Percentiles rank a stretch among this genome's conserved stretches.
Conservation (phyloP, 2,888 invertebrate species). For the Eilema sororculum region DNA sequence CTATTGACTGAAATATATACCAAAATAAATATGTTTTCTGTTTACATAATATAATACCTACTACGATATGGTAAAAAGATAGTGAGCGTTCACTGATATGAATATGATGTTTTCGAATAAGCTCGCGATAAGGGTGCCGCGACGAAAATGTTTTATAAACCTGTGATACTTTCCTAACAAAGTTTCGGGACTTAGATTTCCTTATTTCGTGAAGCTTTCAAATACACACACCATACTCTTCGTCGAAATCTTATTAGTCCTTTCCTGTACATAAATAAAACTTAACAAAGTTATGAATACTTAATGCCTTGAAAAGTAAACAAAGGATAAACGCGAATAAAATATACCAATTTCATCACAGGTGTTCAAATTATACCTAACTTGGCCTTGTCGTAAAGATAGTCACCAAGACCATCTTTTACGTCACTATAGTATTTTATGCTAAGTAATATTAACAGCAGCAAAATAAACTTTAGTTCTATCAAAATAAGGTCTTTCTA, state of each 20-base stretch:
- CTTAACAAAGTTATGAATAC: constrained; percentile 16
- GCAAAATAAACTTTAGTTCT: constrained; percentile 31
- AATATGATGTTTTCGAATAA: constrained; percentile 51
- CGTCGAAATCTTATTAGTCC: constrained; percentile 29
- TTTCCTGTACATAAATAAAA: constrained; percentile 19
- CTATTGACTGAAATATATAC: constrained; percentile 18
- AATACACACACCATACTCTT: constrained; percentile 37
- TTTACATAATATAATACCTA: constrained; percentile 23
- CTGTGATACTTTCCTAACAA: constrained; percentile 46
- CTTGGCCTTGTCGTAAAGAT: constrained; percentile 3
- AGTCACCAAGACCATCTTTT: constrained; percentile 35
- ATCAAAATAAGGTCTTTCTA: constrained; percentile 28
- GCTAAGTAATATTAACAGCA: constrained; percentile 15
- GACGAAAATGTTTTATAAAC: constrained; percentile 47
- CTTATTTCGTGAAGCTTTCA: constrained; percentile 47
- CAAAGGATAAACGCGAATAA: constrained; percentile 24
- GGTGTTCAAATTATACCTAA: constrained; percentile 27
- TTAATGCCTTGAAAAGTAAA: constrained; percentile 12
- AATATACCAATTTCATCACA: constrained; percentile 28
- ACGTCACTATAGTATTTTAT: constrained; percentile 39
- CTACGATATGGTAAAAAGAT: constrained; percentile 38
- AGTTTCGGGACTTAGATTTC: constrained; percentile 47
- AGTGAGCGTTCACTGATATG: constrained; percentile 42
- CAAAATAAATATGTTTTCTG: constrained; percentile 22
- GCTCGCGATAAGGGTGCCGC: constrained; percentile 42